These are phyloP conservation scores for Halcyon malimbica DNA, from an alignment of 2,113 vertebrate species.

Conservation along the genomic window DNA sequence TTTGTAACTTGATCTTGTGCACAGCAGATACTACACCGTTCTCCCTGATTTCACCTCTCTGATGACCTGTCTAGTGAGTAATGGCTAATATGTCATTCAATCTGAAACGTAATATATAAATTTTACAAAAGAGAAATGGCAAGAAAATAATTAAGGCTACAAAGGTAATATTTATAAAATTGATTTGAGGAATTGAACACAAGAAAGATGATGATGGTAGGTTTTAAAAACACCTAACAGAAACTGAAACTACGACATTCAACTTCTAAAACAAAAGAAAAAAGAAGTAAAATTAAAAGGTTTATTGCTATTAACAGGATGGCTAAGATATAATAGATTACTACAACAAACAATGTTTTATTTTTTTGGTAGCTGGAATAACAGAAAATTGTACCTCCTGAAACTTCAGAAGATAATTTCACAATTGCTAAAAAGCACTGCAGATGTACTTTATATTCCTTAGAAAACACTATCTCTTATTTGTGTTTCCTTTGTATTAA, in stretches of 20 bases:
- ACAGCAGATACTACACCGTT: background rate
- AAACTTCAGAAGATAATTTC: constrained; percentile 19
- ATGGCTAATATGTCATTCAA: background rate
- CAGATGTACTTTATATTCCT: constrained; percentile 3
- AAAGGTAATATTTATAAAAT: background rate
- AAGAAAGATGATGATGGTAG: background rate
- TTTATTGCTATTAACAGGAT: background rate
- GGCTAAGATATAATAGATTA: background rate
- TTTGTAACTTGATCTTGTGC: background rate
- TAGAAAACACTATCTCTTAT: background rate
- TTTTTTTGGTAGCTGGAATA: background rate
- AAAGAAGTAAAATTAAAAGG: background rate
- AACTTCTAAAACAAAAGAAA: background rate
- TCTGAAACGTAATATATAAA: constrained; percentile 15
- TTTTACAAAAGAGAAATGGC: background rate
- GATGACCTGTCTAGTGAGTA: background rate
- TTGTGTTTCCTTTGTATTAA: background rate
- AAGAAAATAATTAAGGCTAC: background rate
- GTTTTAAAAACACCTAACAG: background rate
- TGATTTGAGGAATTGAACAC: background rate
- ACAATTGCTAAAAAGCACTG: background rate
- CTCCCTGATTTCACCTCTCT: background rate
- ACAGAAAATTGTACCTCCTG: background rate
- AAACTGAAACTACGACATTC: background rate
- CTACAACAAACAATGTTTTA: background rate